Conservation (phyloP, 2,113 vertebrate genomes). For the Rhegmatorhina hoffmannsi region DNA sequence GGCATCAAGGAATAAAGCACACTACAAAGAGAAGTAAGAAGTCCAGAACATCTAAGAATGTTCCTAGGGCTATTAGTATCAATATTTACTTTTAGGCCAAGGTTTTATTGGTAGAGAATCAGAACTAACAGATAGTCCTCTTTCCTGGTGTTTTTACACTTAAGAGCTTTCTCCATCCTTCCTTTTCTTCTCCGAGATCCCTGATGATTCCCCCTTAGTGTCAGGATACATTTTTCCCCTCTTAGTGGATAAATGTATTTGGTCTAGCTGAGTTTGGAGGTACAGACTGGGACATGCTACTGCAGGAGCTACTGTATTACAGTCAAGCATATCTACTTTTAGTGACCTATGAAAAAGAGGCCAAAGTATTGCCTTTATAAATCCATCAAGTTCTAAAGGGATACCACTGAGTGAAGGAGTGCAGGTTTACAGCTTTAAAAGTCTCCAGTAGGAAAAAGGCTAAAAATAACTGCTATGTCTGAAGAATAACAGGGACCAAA, state of each 20-base stretch:
- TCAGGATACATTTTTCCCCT: not conserved
- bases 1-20: not conserved
- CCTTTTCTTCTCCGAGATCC: not conserved
- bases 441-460: not conserved
- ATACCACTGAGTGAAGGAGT: not conserved
- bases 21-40: not conserved
- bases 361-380: not conserved
- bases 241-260: not conserved
- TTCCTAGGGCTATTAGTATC: not conserved
- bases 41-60: not conserved
- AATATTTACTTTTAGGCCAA: not conserved
- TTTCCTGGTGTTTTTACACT: not conserved
- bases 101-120: not conserved
- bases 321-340: not conserved
- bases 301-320: not conserved
- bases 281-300: not conserved
- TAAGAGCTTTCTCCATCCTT: not conserved
- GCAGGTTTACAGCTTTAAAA: not conserved
- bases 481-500: not conserved
- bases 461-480: not conserved
- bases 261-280: not conserved
- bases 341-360: not conserved
- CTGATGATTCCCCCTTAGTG: not conserved
- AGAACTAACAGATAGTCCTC: not conserved
- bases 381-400: not conserved